Percentiles rank a stretch among this genome's conserved stretches.
phyloP scores from a whole-genome alignment of 2,113 vertebrate species.

The Anarrhichthys ocellatus region DNA sequence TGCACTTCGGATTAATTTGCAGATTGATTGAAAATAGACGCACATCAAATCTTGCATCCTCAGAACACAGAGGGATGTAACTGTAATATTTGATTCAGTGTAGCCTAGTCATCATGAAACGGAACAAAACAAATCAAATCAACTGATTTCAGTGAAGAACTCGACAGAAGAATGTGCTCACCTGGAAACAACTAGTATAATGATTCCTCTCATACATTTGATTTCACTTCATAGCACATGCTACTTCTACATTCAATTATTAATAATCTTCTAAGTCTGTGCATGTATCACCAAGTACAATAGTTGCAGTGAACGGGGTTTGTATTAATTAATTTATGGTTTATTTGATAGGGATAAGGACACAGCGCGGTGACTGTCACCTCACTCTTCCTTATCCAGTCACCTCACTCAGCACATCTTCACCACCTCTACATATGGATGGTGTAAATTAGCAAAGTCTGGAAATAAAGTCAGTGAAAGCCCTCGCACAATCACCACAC shows the following conservation, averaged over 20 bases:
- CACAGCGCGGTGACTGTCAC: background rate
- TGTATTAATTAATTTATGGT: background rate
- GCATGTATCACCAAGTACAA: background rate
- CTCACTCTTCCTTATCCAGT: background rate
- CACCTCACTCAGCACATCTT: background rate
- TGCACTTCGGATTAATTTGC: background rate
- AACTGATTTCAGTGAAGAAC: constrained; percentile 15
- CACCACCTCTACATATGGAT: background rate
- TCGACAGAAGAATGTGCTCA: no score
- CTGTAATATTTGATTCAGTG: constrained; percentile 8
- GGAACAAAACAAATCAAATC: constrained; percentile 28
- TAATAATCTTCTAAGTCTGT: no score
- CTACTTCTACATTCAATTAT: background rate
- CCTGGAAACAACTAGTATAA: no score
- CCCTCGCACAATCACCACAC: background rate
- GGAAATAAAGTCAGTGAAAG: background rate
- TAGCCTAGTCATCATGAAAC: constrained; percentile 1
- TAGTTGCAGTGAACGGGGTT: background rate
- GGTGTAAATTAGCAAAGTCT: background rate
- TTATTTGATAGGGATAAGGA: background rate
- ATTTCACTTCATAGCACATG: no score
- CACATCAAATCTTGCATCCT: background rate
- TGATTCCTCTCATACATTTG: no score
- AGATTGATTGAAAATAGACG: background rate
- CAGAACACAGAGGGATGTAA: background rate